A percentile compares a stretch with the other conserved stretches of the same genome.
These are phyloP conservation scores for Dorcus parallelipipedus DNA, from an alignment of 2,888 invertebrate species.

Conservation along the genomic window DNA sequence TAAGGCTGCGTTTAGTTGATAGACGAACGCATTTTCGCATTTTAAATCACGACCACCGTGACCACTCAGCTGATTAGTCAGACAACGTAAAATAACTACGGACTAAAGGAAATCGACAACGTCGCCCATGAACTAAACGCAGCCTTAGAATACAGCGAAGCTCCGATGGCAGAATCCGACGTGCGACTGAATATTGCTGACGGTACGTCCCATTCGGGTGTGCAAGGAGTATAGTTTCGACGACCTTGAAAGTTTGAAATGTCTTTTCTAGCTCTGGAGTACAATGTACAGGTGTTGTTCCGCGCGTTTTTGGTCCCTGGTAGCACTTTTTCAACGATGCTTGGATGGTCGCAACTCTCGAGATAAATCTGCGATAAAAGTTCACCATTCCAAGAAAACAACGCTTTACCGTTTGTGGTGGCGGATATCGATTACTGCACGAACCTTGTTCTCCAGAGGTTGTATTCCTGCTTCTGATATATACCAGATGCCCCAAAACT, in stretches of 20 bases:
- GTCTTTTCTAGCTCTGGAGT: not conserved
- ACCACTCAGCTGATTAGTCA: too few species aligned
- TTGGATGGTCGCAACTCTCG: constrained; percentile 36
- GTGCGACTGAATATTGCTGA: not conserved
- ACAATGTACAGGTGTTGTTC: not conserved
- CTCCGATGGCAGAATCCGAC: not conserved
- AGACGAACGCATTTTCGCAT: too few species aligned
- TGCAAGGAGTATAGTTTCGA: not conserved
- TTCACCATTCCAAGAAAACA: not conserved
- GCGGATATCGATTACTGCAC: not conserved
- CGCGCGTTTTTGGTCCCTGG: constrained; percentile 17
- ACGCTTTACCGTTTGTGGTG: not conserved
- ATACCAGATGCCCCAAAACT: too few species aligned
- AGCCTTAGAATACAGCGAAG: not conserved
- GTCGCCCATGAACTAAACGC: not conserved
- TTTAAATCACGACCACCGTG: too few species aligned
- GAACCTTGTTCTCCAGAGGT: not conserved
- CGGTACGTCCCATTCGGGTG: not conserved
- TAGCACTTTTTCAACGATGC: constrained; percentile 32
- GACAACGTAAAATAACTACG: too few species aligned
- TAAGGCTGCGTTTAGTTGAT: too few species aligned
- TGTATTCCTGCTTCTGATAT: too few species aligned
- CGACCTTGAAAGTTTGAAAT: not conserved
- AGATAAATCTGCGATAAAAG: constrained; percentile 14
- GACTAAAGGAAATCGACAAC: not conserved